Base-by-base conservation (phyloP, 1,140 invertebrate species). In the Polyergus mexicanus region DNA sequence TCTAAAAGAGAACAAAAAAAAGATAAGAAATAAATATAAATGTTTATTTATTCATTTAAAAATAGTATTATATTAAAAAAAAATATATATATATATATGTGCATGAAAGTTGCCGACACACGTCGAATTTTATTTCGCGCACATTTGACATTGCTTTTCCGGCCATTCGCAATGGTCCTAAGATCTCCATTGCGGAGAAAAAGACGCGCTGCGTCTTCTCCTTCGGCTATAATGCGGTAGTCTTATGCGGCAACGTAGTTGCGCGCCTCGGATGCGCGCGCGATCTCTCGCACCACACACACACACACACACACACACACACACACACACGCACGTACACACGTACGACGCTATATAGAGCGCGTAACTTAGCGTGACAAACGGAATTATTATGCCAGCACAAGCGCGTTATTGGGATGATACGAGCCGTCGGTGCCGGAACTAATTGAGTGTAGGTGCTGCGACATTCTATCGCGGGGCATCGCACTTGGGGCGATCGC, bases 381-480 rank as follows among this genome's bases (percentile, higher is more conserved):
- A 92, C 90, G 88, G 89, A 93, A 92, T 93, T 92, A 93, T 92
- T 89, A 92, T 91, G 89, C 91, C 85, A 92, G 86, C 90, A 86
- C 86, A 89, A 92, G 90, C 86, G 80, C 88, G 77, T 89, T 86
- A 86, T 63, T 63, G 87, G 68, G 54, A 89, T 78, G 54, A 69
- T 63, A 28, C 68, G 78, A 56, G 71, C 58, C 54, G 19, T 56
- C 77, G 44, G 60, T 89, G 66, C 88, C 68, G 88, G 88, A 89
- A 89, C 84, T 89, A 89, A 89, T 89, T 89, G 88, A 89, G 72
- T 80, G 80, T 89, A 86, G 77, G 62, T 75, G 58, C 78, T 84
- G 77, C 85, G 88, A 89, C 88, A 84, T 68, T 89, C 77, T 86
- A 83, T 88, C 88, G 83, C 51, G 81, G 51, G 44, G 68, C 84